Evolutionary conservation across 2,888 invertebrate species (phyloP).

Genomic region (Myathropa florea): DNA sequence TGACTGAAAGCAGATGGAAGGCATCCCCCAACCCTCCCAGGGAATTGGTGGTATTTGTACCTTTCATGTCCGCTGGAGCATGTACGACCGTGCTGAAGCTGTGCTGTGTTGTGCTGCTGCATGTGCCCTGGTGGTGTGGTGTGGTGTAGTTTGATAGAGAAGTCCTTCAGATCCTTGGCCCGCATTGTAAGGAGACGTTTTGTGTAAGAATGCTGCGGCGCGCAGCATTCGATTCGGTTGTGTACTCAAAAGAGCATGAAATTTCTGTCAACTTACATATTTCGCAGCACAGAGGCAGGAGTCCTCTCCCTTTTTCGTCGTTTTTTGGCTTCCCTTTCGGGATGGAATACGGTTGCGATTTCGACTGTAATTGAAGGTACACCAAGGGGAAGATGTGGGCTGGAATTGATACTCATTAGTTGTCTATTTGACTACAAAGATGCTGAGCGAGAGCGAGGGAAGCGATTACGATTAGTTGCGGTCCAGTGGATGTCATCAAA

Average conservation of each 20-base stretch:
- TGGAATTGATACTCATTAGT: conserved; percentile 70
- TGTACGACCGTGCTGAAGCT: conserved; percentile 28
- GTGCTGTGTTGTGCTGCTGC: conserved; percentile 5
- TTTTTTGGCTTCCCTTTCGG: not conserved
- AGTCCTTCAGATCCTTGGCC: not conserved
- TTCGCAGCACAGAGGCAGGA: not conserved
- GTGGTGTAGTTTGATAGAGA: not conserved
- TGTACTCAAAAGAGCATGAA: conserved; percentile 69
- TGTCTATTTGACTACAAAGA: conserved; percentile 65
- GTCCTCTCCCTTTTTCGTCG: not conserved
- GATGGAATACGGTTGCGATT: not conserved
- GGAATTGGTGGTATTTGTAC: conserved; percentile 55
- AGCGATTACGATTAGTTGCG: conserved; percentile 58
- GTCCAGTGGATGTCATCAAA: conserved; percentile 64
- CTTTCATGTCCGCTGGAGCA: conserved; percentile 68
- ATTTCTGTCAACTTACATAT: conserved; percentile 69
- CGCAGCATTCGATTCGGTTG: conserved; percentile 65
- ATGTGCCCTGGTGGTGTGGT: not conserved
- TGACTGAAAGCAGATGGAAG: conserved; percentile 44
- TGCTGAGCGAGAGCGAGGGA: conserved; percentile 26
- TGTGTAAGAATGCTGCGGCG: conserved; percentile 60
- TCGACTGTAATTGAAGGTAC: not conserved
- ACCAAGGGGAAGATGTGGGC: conserved; percentile 17
- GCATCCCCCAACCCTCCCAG: conserved; percentile 24
- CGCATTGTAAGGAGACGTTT: conserved; percentile 66